Evolutionary conservation across 1,140 invertebrate species (phyloP).

Genomic region (Papilio polyxenes): DNA sequence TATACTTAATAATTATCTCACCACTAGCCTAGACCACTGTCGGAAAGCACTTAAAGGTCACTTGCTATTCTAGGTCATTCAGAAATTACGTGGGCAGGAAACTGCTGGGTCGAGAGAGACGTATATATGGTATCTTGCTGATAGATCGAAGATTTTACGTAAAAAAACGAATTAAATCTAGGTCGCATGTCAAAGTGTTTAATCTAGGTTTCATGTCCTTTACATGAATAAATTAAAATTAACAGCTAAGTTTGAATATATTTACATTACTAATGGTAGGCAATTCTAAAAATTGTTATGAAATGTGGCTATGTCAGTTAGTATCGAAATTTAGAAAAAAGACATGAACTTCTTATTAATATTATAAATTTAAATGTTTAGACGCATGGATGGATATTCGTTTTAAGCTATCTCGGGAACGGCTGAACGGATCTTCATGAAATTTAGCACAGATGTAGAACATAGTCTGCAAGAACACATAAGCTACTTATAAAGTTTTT

Average conservation of each 20-base stretch:
- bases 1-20: conserved; percentile 38
- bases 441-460: too few relatives aligned
- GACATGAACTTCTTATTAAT: too few relatives aligned
- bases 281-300: background rate
- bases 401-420: too few relatives aligned
- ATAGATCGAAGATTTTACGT: background rate
- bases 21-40: conserved; percentile 37
- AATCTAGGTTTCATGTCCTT: background rate
- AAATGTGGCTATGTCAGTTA: background rate
- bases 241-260: background rate
- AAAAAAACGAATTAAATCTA: background rate
- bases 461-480: too few relatives aligned
- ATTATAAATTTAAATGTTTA: too few relatives aligned
- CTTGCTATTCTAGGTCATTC: conserved; percentile 46
- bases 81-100: conserved; percentile 43
- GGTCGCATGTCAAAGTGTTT: background rate
- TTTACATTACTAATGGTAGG: too few relatives aligned
- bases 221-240: background rate
- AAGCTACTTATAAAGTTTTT: too few relatives aligned
- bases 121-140: conserved; percentile 35
- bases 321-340: too few relatives aligned
- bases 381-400: too few relatives aligned
- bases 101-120: conserved; percentile 26
- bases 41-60: conserved; percentile 39
- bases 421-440: too few relatives aligned